Conservation (phyloP, 2,888 invertebrate genomes). For the Scaptomyza cyrtandrae region DNA sequence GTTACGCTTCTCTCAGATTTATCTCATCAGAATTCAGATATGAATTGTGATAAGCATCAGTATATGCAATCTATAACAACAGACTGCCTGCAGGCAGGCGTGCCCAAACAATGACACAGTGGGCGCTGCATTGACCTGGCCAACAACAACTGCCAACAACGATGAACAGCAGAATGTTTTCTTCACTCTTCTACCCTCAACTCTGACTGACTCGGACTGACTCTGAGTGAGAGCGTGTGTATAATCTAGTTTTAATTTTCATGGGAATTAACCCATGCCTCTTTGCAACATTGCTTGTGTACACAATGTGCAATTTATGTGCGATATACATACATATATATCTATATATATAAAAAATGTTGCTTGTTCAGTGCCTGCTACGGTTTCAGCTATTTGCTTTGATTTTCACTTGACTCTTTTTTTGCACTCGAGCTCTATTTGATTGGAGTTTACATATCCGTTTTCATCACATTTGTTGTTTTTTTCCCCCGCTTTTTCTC, state of each 20-base stretch:
- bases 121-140: constrained; percentile 70
- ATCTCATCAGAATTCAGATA: constrained; percentile 57
- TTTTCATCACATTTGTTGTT: constrained; percentile 50
- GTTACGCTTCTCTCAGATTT: constrained; percentile 55
- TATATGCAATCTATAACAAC: constrained; percentile 69
- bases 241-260: constrained; percentile 80
- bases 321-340: constrained; percentile 49
- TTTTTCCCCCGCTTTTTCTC: constrained; percentile 13
- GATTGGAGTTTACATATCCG: constrained; percentile 52
- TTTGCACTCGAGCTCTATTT: constrained; percentile 52
- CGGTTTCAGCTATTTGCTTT: constrained; percentile 70
- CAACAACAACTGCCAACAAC: constrained; percentile 7
- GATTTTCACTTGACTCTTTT: constrained; percentile 76
- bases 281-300: constrained; percentile 34
- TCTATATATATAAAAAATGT: constrained; percentile 42
- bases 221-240: constrained; percentile 54
- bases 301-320: constrained; percentile 72
- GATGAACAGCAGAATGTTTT: background rate
- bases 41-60: constrained; percentile 64
- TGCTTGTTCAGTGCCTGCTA: constrained; percentile 29
- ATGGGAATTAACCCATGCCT: constrained; percentile 75
- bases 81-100: constrained; percentile 68
- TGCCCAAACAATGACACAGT: constrained; percentile 80
- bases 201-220: constrained; percentile 18
- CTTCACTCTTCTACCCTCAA: background rate